Base-by-base conservation (phyloP, 2,113 vertebrate genomes). In the Eublepharis macularius region DNA sequence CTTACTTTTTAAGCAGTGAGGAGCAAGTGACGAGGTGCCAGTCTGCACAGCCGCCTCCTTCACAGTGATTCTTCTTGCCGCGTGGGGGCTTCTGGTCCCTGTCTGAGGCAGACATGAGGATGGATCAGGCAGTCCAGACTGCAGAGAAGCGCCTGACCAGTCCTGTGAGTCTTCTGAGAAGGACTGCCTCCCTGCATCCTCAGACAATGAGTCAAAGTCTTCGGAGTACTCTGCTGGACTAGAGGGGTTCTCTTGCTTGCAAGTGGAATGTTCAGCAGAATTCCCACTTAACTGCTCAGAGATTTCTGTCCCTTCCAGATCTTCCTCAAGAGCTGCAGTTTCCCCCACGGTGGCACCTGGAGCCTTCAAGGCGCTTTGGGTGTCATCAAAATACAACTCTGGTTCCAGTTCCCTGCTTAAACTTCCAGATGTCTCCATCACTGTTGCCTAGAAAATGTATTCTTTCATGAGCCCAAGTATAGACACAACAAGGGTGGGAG, bases 21-120 rank as follows among this genome's bases (percentile, higher is more conserved):
- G 92, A 41, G 90, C 11, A 2, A 93, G 92, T 0, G 85, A 88
- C 0, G 92, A 86, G 4, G 93, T 88, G 4, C 86, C 91, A 0
- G 98, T 99, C 96, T 99, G 98, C 14, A 96, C 96, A 0, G 96
- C 96, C 0, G 82, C 92, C 1, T 99, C 98, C 83, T 86, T 98
- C n/a, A 96, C 78, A 0, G 29, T 19, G 0, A 76, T 90, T 51
- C 54, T 80, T 1, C 14, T 69, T 0, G 11, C 17, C 11, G 47
- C 29, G 36, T 32, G 11, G 36, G 47, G 14, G 65, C 21, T 0
- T 72, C 16, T 2, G 0, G 0, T 0, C 39, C 74, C 0, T 0
- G 0, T 0, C 0, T 2, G 32, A 0, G 78, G 2, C 0, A 49
- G 11, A 0, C 32, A 1, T 13, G 47, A 32, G 14, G 70, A 1